phyloP scores from a whole-genome alignment of 2,797 vertebrate genomes.

The Poeciliopsis presidionis region DNA sequence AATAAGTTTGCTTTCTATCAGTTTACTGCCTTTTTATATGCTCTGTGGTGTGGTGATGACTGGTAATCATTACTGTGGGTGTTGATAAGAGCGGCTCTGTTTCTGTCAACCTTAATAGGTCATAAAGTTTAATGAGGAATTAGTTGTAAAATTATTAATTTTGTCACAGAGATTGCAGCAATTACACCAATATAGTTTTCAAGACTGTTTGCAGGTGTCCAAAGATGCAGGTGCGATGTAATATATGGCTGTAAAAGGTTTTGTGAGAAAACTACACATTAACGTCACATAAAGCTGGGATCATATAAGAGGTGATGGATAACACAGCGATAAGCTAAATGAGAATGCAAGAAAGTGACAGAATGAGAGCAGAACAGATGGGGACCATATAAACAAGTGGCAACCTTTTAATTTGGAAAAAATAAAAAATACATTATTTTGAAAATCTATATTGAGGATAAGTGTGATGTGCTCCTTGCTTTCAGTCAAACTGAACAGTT shows the following conservation, averaged over 20 bases:
- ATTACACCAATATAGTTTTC: conserved; percentile 48
- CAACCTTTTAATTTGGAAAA: neutral
- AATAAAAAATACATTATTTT: neutral
- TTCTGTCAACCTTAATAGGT: conserved; percentile 56
- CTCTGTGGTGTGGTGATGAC: conserved; percentile 64
- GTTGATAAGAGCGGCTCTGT: conserved; percentile 55
- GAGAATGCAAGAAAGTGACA: neutral
- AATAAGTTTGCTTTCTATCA: conserved; percentile 57
- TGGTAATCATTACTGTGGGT: conserved; percentile 58
- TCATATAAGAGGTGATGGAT: conserved; percentile 4
- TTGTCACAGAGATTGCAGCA: conserved; percentile 47
- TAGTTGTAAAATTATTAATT: conserved; percentile 68
- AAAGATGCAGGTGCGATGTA: conserved; percentile 18
- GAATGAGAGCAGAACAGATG: neutral
- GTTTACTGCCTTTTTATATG: conserved; percentile 70
- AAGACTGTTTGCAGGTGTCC: conserved; percentile 35
- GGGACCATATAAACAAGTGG: neutral
- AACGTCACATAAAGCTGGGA: conserved; percentile 19
- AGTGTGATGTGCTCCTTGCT: neutral
- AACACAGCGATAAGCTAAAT: neutral
- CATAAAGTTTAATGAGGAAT: conserved; percentile 75
- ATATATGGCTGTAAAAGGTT: conserved; percentile 4
- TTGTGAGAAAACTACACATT: conserved; percentile 42
- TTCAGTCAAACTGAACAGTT: neutral
- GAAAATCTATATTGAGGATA: neutral